Base-by-base conservation (phyloP, 2,113 vertebrate genomes). In the Coracopsis vasa region DNA sequence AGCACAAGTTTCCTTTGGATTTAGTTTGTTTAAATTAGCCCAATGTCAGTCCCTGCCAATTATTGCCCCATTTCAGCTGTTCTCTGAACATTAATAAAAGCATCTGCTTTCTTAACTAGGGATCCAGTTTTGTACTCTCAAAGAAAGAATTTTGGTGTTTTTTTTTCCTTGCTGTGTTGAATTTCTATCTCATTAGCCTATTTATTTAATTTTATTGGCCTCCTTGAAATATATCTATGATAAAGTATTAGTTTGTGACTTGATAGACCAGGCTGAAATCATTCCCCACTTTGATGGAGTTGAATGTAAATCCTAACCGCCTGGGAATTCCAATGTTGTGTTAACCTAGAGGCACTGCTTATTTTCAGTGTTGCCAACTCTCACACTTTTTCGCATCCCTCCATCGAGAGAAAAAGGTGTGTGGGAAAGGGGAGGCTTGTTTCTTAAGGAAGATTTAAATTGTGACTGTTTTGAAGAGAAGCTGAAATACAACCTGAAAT, bases 1-100 rank as follows among this genome's bases (percentile, higher is more conserved):
- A 89, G 39, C 53, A 42, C 37, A 44, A 64, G 51, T 75, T 92
- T 92, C 54, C 62, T 95, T 96, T 95, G 78, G 73, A 84, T 93
- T 35, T 31, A 31, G 33, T 87, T 88, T 89, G 91, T 62, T 85
- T 58, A 66, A 80, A 90, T 90, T 50, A 95, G 90, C 56, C 79
- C 81, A 54, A 80, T 88, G 79, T 92, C 91, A 83, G 67, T 91
- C 73, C 54, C 71, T 89, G 90, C 75, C 94, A 87, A 80, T 94
- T 86, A 74, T 86, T 95, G 90, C 73, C 85, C 93, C 95, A 87
- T 77, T 95, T 94, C 66, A 94, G 93, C 93, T 94, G 90, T 69
- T 94, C 88, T 91, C 72, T 44, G 88, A 70, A 45, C 88, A 92
- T 92, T 85, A 80, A 93, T 94, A 90, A 92, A 91, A 88, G 90